These are phyloP conservation scores for Fissipunctia ypsillon DNA, from an alignment of 2,888 invertebrate genomes.

Conservation along the genomic window DNA sequence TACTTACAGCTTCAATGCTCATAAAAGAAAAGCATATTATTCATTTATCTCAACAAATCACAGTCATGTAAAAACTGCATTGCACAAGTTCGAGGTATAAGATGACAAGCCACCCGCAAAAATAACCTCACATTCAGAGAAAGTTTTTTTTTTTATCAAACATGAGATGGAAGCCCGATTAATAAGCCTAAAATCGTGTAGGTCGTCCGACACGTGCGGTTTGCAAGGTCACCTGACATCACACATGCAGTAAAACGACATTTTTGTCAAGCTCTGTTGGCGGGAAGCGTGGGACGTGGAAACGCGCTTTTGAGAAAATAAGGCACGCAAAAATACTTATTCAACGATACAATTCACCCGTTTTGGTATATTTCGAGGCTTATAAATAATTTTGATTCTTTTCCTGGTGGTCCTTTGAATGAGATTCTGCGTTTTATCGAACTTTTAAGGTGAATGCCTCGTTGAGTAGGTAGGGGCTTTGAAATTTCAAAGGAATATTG, in stretches of 20 bases:
- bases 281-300: constrained; percentile 67
- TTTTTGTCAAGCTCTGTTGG: constrained; percentile 67
- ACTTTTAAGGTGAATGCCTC: constrained; percentile 48
- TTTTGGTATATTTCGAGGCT: constrained; percentile 54
- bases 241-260: constrained; percentile 72
- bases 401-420: constrained; percentile 65
- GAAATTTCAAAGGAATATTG: constrained; percentile 8
- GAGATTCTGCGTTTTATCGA: constrained; percentile 37
- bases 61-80: constrained; percentile 8
- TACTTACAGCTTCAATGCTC: not conserved
- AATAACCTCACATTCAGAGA: constrained; percentile 44
- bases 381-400: constrained; percentile 59
- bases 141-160: constrained; percentile 48
- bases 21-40: constrained; percentile 7
- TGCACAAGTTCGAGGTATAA: constrained; percentile 7
- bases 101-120: constrained; percentile 20
- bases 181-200: constrained; percentile 63
- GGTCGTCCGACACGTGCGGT: constrained; percentile 62
- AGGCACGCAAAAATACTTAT: constrained; percentile 55
- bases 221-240: constrained; percentile 71
- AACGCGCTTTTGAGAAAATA: constrained; percentile 63
- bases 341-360: constrained; percentile 55
- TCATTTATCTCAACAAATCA: constrained; percentile 6
- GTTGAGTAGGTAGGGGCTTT: constrained; percentile 21
- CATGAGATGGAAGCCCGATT: constrained; percentile 35